Conservation (phyloP, 2,113 vertebrate species). For the Odontophorus gujanensis region DNA sequence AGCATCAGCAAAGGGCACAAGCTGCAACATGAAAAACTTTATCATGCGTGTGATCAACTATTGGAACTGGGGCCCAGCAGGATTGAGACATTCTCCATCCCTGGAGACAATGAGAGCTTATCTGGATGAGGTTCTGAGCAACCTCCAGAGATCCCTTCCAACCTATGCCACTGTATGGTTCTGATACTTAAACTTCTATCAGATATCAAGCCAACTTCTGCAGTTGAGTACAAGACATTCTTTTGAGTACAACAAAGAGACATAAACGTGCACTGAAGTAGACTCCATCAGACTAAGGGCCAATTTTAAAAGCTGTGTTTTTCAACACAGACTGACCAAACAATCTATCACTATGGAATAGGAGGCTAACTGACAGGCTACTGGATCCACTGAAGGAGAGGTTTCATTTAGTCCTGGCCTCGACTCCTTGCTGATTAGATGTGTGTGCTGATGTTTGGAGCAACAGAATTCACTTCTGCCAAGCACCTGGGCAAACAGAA, state of each 20-base stretch:
- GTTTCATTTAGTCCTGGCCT: background rate
- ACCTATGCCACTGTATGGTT: background rate
- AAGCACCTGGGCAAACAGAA: background rate
- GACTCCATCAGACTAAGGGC: rapidly evolving
- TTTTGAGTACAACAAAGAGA: too few species aligned
- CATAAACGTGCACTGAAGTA: background rate
- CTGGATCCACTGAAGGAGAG: background rate
- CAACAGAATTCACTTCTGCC: background rate
- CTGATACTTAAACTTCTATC: background rate
- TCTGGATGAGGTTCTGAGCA: background rate
- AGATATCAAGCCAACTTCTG: background rate
- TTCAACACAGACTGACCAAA: background rate
- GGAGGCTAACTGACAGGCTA: background rate
- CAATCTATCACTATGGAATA: background rate
- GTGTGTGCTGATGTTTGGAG: background rate
- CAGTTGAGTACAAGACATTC: background rate
- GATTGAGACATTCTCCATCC: background rate
- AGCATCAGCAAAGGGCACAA: background rate
- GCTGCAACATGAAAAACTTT: background rate
- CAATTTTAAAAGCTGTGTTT: background rate
- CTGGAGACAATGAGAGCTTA: background rate
- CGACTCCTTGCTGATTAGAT: background rate
- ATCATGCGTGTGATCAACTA: background rate
- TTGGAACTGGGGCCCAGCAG: background rate
- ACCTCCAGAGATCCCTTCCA: background rate